Base-by-base conservation (phyloP, 1,140 invertebrate genomes). In the Drosophila arawakana region DNA sequence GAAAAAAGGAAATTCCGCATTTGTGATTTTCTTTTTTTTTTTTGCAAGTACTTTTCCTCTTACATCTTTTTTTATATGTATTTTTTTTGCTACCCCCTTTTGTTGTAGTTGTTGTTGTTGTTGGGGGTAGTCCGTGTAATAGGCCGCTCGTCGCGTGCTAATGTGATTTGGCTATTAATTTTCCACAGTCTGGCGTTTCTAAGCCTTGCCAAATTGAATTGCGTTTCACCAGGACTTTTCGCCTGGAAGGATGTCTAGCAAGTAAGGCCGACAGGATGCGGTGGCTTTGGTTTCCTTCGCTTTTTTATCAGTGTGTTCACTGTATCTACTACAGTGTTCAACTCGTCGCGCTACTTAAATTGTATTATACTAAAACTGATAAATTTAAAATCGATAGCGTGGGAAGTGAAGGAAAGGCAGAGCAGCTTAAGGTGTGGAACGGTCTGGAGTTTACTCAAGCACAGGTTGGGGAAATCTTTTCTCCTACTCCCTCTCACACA, bases 131-230 rank as follows among this genome's bases (percentile, higher is more conserved):
- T 54, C 72, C 72, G 72, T 61, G 62, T 66, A 72, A 73, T 68
- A 72, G 62, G 76, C 68, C 63, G 46, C 21, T 67, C 73, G 73
- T 76, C 73, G 73, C 73, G 76, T 73, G 73, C 76, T 79, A 79
- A 79, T 79, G 76, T 79, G 73, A 79, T 79, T 79, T 79, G 76
- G 73, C 76, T 76, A 79, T 79, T 79, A 76, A 76, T 79, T 79
- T 79, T 72, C 68, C 62, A 60, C 57, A 75, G 73, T 49, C 75
- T 55, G 60, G 57, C 59, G 68, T 63, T 61, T 75, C 66, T 79
- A 72, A 76, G 76, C 63, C 68, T 55, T 44, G 58, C 47, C 67
- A 79, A 79, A 79, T 79, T 79, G 76, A 79, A 79, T 79, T 76
- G 67, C 74, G 65, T 72, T 72, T 61, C 69, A 54, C 68, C 43